A percentile compares a stretch with the other conserved stretches of the same genome.
Evolutionary conservation across 1,140 invertebrate genomes (phyloP).

Genomic region (Nylanderia fulva): DNA sequence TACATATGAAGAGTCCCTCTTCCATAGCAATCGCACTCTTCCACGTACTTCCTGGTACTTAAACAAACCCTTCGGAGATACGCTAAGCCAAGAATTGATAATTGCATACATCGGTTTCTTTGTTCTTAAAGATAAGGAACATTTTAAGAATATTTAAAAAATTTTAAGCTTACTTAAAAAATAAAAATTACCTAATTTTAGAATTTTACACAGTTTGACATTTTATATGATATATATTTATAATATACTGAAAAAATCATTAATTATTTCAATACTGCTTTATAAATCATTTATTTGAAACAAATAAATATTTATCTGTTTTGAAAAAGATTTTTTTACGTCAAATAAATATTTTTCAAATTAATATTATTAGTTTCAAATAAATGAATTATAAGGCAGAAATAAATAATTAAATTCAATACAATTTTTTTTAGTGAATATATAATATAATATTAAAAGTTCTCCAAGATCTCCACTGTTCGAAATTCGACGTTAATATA

Average conservation of each 20-base stretch:
- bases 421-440: too few species aligned
- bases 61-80: constrained; percentile 65
- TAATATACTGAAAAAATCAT: too few species aligned
- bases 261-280: too few species aligned
- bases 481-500: background rate
- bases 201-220: background rate
- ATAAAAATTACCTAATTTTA: background rate
- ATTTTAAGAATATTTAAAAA: background rate
- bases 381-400: too few species aligned
- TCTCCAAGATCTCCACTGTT: too few species aligned
- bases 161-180: background rate
- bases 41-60: constrained; percentile 69
- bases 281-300: too few species aligned
- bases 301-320: too few species aligned
- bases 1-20: constrained; percentile 60
- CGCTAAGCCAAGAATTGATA: constrained; percentile 27
- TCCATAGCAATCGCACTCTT: constrained; percentile 39
- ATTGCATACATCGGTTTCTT: constrained; percentile 21
- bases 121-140: background rate
- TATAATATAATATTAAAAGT: background rate
- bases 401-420: too few species aligned
- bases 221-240: too few species aligned
- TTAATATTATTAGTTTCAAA: too few species aligned
- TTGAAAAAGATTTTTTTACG: too few species aligned
- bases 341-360: too few species aligned